Conservation (phyloP, 2,797 vertebrate species). For the Siniperca obscura region DNA sequence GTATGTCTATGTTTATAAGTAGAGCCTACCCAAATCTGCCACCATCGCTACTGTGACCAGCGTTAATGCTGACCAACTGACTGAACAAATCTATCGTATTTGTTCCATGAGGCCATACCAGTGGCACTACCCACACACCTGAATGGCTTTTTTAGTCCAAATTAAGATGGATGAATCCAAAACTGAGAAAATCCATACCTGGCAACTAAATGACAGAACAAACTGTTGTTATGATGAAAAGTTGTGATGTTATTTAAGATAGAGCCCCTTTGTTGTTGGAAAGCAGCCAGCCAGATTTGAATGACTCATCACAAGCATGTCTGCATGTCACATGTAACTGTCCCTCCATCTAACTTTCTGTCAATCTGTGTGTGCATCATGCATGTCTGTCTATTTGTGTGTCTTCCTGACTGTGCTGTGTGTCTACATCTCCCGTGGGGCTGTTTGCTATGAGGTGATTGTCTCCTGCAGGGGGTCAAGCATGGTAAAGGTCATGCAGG, state of each 20-base stretch:
- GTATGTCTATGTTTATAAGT: neutral
- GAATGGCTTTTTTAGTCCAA: neutral
- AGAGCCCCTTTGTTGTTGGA: neutral
- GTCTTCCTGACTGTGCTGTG: conserved; percentile 41
- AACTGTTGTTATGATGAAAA: neutral
- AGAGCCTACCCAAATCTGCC: neutral
- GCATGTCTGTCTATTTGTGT: conserved; percentile 41
- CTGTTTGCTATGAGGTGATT: conserved; percentile 80
- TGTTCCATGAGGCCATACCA: neutral
- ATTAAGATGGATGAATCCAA: neutral
- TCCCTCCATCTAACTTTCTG: conserved; percentile 26
- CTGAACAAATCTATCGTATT: neutral
- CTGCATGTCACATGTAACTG: conserved; percentile 22
- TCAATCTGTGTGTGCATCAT: conserved; percentile 35
- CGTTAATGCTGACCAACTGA: neutral
- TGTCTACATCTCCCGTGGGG: conserved; percentile 74
- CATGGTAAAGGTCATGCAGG: conserved; percentile 87
- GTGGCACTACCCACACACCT: neutral
- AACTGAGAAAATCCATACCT: neutral
- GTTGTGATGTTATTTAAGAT: neutral
- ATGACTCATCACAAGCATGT: conserved; percentile 23
- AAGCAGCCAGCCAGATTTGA: neutral
- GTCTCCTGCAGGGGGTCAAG: conserved; percentile 82
- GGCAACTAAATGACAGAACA: conserved; percentile 2
- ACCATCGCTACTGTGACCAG: neutral